Base-by-base conservation (phyloP, 2,888 invertebrate species). In the Ectemnius cavifrons region DNA sequence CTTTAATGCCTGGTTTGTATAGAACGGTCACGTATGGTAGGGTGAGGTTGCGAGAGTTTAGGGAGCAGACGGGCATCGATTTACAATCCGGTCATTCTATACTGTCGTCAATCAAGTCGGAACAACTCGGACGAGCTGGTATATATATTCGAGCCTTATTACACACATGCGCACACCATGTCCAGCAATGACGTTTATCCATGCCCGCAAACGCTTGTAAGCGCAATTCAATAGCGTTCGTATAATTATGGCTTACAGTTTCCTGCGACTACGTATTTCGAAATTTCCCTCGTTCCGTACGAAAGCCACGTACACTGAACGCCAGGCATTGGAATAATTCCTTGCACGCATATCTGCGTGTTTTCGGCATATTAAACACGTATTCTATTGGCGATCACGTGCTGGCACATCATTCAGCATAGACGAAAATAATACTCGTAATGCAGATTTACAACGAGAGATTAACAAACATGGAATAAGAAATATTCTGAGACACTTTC, bases 1-100 rank as follows among this genome's bases (percentile, higher is more conserved):
- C 49, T 84, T 85, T 75, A 77, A 85, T 68, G 84, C 83, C 28
- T 58, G 75, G 71, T 61, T 62, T 59, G 69, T 28, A 16, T 45
- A 45, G 8, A 37, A 1, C 11, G 58, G 46, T n/a, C 14, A 11
- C 4, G 18, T 14, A 56, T 18, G 63, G 45, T 37, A 45, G 45
- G n/a, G n/a, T 8, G 37, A 66, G 63, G 59, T 69, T 62, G 45
- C 20, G 52, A 66, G n/a, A 59, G 63, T 56, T 66, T 63, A 14
- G 27, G 13, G 47, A 56, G 20, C 67, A 58, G 63, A 60, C 52
- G 58, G 67, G 23, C 75, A 71, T 68, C 71, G 58, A 72, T 69
- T 75, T 75, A 63, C 72, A 66, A 71, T 69, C 27, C 23, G 70
- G 14, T 57, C 20, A 70, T 64, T 67, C 23, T 6, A 60, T 28